Conservation (phyloP, 35 echinoderm and acorn worm genomes). For the Ophioderma brevispina region DNA sequence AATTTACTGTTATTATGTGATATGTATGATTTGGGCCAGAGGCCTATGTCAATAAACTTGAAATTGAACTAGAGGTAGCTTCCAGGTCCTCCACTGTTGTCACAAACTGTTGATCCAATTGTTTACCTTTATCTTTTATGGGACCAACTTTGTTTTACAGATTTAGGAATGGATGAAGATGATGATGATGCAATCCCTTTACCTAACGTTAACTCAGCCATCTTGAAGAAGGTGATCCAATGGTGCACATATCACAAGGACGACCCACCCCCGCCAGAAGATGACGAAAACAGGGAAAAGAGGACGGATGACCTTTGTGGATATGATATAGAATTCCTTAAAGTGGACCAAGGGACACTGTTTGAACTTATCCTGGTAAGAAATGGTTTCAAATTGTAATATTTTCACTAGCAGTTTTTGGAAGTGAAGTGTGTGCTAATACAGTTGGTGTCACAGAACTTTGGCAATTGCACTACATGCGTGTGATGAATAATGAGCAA, state of each 20-base stretch:
- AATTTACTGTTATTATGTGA: no score
- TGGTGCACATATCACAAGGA: conserved; percentile 97
- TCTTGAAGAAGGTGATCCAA: conserved; percentile 90
- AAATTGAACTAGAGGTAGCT: no score
- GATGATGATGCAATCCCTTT: conserved; percentile 97
- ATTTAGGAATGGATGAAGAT: conserved; percentile 99
- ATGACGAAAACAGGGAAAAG: conserved; percentile 97
- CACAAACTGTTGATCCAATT: no score
- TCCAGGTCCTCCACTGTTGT: no score
- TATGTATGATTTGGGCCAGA: no score
- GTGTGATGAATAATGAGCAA: background rate
- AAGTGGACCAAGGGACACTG: conserved; percentile 97
- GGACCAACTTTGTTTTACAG: conserved; percentile 16
- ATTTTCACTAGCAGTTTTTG: background rate
- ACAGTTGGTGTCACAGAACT: no score
- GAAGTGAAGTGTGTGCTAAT: background rate
- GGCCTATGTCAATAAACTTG: no score
- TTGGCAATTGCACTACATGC: no score
- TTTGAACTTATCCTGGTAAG: conserved; percentile 99
- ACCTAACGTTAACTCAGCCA: conserved; percentile 95
- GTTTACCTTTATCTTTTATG: no score
- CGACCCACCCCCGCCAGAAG: conserved; percentile 95
- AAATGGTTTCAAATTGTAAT: background rate
- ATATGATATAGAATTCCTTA: conserved; percentile 96
- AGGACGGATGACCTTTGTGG: conserved; percentile 93